These are phyloP conservation scores for Patagioenas fasciata DNA, from an alignment of 2,113 vertebrate species.

Conservation along the genomic window DNA sequence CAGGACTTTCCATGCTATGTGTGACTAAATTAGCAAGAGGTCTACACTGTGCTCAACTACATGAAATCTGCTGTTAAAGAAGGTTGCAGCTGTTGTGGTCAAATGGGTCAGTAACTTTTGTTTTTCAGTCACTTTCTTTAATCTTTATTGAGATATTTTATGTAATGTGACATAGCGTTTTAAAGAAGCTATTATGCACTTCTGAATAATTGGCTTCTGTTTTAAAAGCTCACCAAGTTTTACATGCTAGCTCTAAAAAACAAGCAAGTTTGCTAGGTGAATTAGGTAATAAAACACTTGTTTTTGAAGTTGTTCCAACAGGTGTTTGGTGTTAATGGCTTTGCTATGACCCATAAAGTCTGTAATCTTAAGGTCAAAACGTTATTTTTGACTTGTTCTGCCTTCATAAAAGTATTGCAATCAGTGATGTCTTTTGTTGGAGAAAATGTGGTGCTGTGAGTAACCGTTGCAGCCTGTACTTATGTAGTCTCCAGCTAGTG, in stretches of 20 bases:
- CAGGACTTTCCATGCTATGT: neutral
- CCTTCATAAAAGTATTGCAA: neutral
- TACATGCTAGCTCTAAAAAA: neutral
- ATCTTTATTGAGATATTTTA: neutral
- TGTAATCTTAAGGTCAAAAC: neutral
- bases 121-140: neutral
- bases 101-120: neutral
- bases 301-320: neutral
- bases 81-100: neutral
- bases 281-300: neutral
- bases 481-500: neutral
- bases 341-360: neutral
- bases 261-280: neutral
- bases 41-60: neutral
- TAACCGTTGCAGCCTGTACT: neutral
- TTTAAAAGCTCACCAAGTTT: neutral
- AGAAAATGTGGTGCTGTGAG: neutral
- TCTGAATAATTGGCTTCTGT: neutral
- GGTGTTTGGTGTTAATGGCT: neutral
- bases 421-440: neutral
- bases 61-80: neutral
- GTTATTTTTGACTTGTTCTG: neutral
- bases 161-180: neutral
- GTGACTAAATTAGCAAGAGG: neutral
- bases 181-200: neutral